Evolutionary conservation across 2,888 invertebrate species (phyloP), one percentile per base, ranked within the genome.

Genomic region (Lobophora halterata): DNA sequence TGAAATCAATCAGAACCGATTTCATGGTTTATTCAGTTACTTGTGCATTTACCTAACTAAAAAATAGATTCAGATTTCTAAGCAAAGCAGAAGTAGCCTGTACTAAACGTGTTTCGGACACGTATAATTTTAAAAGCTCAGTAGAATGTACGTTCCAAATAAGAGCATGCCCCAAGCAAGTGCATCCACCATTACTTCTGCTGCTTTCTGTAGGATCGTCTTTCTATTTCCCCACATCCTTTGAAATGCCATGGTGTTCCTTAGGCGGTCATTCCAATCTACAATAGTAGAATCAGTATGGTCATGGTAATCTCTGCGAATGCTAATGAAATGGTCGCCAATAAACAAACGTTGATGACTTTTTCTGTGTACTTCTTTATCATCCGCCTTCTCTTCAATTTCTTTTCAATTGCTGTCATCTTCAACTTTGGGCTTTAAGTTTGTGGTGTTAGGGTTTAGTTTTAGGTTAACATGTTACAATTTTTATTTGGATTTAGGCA

Each of bases 291-390:
- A 19, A 83, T 25, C 26, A 79, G 10, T 18, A 79, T 17, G 1
- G 75, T 71, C 41, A 80, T 42, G 18, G 70, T 55, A 20, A 80
- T 72, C 56, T 82, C 81, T 25, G 69, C 69, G 39, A 76, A 70
- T 1, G 80, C 74, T 18, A 81, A 52, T 5, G 77, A 66, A 23
- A 80, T 62, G 0, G 79, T 77, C 1, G 71, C 63, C 1, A 79
- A 38, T 3, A 85, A 45, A 34, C 73, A 71, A 5, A 59, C 61
- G 42, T 73, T 71, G 27, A 81, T 52, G 6, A 74, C 24, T 40
- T 61, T 69, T 48, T 79, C 74, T 5, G 68, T 52, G 18, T 79
- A 45, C 19, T 53, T 73, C 6, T 66, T 61, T 6, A 80, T 30
- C 46, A 57, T 48, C 32, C 57, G 61, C 26, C 38, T 61, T 34